Percentiles rank a stretch among this genome's conserved stretches.
Evolutionary conservation across 2,888 invertebrate species (phyloP).

Genomic region (Pollenia amentaria): DNA sequence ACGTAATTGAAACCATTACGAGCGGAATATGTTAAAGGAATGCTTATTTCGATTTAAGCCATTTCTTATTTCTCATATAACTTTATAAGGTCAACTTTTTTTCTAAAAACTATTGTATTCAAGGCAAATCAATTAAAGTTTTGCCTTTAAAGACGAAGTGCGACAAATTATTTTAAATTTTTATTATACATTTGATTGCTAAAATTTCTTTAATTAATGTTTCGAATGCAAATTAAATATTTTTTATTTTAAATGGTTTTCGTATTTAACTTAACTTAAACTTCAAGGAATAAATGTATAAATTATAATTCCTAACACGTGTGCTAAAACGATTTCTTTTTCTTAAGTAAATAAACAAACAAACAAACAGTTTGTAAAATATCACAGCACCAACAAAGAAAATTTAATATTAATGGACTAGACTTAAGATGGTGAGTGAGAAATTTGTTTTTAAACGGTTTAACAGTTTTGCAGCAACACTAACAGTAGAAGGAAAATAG

Average conservation of each 20-base stretch:
- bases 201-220: background rate
- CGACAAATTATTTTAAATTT: too few relatives aligned
- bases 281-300: background rate
- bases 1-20: too few relatives aligned
- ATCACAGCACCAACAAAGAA: background rate
- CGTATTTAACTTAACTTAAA: background rate
- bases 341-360: background rate
- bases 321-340: constrained; percentile 10
- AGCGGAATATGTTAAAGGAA: too few relatives aligned
- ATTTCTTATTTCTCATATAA: too few relatives aligned
- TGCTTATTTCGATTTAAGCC: too few relatives aligned
- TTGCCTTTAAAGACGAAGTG: background rate
- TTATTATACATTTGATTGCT: background rate
- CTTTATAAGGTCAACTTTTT: too few relatives aligned
- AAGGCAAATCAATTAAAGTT: background rate
- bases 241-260: constrained; percentile 8
- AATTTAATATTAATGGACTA: constrained; percentile 27
- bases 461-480: background rate
- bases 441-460: constrained; percentile 41
- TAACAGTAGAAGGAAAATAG: background rate
- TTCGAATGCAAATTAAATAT: constrained; percentile 8
- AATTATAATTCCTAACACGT: constrained; percentile 36
- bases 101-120: too few relatives aligned
- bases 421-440: background rate
- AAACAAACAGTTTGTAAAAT: background rate